Conservation (phyloP, 2,888 invertebrate species). For the Eupithecia subfuscata region DNA sequence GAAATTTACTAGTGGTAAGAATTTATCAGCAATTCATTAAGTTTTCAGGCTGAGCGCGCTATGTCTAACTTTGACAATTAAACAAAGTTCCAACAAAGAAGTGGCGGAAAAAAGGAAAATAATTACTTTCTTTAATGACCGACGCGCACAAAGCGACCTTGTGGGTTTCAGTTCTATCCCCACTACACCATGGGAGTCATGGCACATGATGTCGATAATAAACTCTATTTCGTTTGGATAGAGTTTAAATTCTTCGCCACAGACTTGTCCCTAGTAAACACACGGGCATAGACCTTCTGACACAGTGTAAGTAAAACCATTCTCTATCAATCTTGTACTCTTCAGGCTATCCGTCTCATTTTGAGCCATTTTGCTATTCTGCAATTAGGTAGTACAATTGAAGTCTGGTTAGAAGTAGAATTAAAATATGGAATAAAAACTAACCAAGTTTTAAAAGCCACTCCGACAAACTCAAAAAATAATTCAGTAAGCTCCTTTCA, state of each 20-base stretch:
- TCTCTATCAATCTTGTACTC: neutral
- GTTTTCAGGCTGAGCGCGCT: slow-evolving; percentile 51
- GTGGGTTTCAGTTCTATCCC: slow-evolving; percentile 21
- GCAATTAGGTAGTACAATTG: neutral
- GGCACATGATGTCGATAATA: neutral
- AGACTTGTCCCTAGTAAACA: neutral
- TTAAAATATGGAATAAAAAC: neutral
- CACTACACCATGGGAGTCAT: neutral
- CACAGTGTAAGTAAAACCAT: neutral
- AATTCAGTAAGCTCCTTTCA: neutral
- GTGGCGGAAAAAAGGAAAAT: slow-evolving; percentile 65
- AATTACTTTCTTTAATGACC: slow-evolving; percentile 76
- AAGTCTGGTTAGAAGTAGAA: neutral
- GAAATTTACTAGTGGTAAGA: slow-evolving; percentile 29
- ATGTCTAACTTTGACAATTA: slow-evolving; percentile 74
- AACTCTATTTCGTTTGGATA: neutral
- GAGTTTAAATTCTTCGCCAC: neutral
- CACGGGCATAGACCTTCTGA: slow-evolving; percentile 4
- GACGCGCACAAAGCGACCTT: slow-evolving; percentile 51
- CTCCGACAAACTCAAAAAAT: neutral
- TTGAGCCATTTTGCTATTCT: neutral
- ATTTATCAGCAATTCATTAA: slow-evolving; percentile 56
- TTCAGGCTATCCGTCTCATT: neutral
- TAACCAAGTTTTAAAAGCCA: neutral
- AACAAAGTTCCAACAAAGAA: slow-evolving; percentile 71